Conservation (phyloP, 2,113 vertebrate species). For the Cyanoderma ruficeps region DNA sequence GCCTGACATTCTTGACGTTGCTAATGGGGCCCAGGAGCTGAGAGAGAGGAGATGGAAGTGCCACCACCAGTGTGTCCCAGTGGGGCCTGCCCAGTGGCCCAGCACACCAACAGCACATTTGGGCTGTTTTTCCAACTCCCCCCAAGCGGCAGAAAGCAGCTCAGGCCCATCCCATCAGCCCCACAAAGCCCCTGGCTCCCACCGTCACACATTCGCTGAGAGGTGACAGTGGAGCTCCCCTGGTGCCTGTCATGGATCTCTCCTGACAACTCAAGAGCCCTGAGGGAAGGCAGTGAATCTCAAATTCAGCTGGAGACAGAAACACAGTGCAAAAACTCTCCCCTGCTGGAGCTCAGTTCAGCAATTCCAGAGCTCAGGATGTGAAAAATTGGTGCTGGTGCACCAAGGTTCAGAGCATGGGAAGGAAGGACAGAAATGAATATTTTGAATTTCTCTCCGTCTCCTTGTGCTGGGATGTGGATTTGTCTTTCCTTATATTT, state of each 20-base stretch:
- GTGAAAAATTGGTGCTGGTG: neutral
- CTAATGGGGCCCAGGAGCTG: neutral
- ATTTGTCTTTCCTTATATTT: neutral
- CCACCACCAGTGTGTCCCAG: neutral
- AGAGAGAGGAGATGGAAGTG: neutral
- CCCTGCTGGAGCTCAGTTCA: neutral
- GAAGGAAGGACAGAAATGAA: neutral
- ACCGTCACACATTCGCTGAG: neutral
- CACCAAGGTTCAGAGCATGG: neutral
- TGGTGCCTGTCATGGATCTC: neutral
- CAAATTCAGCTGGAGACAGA: neutral
- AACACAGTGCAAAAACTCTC: neutral
- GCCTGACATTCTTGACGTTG: neutral
- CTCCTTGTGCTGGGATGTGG: neutral
- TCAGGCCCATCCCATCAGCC: neutral
- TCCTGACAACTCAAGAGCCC: neutral
- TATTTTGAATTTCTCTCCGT: neutral
- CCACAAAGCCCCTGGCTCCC: neutral
- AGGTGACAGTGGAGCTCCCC: neutral
- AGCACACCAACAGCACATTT: fast-evolving
- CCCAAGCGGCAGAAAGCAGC: neutral
- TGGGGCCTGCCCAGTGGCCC: neutral
- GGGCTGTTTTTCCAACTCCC: neutral
- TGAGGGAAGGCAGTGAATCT: neutral
- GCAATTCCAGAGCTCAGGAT: neutral